These are phyloP conservation scores for Hydrophis major DNA, from an alignment of 2,797 vertebrate genomes.

Conservation along the genomic window DNA sequence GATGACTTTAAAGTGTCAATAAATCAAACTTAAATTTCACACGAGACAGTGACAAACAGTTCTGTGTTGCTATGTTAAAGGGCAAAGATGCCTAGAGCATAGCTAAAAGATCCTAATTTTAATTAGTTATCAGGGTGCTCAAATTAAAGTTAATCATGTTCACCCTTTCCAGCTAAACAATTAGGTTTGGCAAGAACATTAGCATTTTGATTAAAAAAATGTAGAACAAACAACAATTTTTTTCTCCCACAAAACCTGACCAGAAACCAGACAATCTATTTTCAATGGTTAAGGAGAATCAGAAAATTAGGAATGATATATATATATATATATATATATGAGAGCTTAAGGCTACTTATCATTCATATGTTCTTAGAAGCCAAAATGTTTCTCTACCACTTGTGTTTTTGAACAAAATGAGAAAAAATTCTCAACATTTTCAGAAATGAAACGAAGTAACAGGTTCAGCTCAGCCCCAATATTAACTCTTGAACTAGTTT, in stretches of 20 bases:
- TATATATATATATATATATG: neutral
- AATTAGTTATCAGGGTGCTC: conserved; percentile 52
- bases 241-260: conserved; percentile 9
- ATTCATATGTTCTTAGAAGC: neutral
- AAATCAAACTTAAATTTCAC: conserved; percentile 58
- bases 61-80: conserved; percentile 49
- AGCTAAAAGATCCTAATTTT: conserved; percentile 44
- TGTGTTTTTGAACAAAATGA: neutral
- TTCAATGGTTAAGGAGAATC: neutral
- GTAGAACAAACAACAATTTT: conserved; percentile 51
- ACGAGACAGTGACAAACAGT: conserved; percentile 43
- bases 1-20: conserved; percentile 34
- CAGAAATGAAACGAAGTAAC: neutral
- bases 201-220: conserved; percentile 45
- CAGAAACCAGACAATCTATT: neutral
- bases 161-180: conserved; percentile 56
- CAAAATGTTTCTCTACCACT: neutral
- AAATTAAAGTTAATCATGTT: conserved; percentile 64
- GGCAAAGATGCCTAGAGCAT: conserved; percentile 44
- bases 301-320: neutral
- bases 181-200: conserved; percentile 40
- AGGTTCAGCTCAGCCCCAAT: neutral
- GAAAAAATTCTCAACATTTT: neutral
- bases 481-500: neutral
- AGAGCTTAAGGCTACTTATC: neutral